These are phyloP conservation scores for Mylabris sibirica DNA, from an alignment of 2,888 invertebrate genomes.

Conservation along the genomic window DNA sequence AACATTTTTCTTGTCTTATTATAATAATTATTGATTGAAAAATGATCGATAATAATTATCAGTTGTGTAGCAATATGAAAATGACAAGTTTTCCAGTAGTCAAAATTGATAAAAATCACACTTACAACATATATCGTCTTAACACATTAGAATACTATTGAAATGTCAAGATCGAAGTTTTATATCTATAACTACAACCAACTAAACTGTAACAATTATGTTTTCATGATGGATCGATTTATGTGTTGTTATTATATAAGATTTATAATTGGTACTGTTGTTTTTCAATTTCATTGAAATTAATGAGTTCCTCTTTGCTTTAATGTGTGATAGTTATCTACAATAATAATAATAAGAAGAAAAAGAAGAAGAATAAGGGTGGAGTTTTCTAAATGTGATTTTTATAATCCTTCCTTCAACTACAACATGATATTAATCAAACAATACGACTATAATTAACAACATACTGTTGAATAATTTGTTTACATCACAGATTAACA, in stretches of 20 bases:
- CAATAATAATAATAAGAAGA: too few relatives aligned
- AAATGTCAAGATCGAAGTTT: not conserved
- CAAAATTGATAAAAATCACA: not conserved
- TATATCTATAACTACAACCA: not conserved
- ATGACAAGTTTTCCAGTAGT: not conserved
- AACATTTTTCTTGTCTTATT: not conserved
- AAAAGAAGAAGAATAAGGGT: too few relatives aligned
- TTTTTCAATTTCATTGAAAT: not conserved
- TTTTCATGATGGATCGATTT: slow-evolving; percentile 9
- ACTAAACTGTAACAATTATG: slow-evolving; percentile 6
- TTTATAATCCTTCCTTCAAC: not conserved
- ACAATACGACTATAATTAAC: not conserved
- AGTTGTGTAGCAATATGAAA: not conserved
- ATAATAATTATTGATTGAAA: not conserved
- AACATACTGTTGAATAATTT: not conserved
- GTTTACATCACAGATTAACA: slow-evolving; percentile 6
- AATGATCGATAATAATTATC: not conserved
- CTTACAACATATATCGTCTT: not conserved
- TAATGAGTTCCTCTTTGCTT: not conserved
- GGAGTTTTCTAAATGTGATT: not conserved
- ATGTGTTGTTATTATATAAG: slow-evolving; percentile 16
- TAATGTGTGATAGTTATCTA: too few relatives aligned
- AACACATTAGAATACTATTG: slow-evolving; percentile 9
- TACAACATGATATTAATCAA: slow-evolving; percentile 3
- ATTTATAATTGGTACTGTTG: slow-evolving; percentile 10